These are phyloP conservation scores for Xerus rutilus DNA, from an alignment of 2,797 vertebrate genomes.

Conservation along the genomic window DNA sequence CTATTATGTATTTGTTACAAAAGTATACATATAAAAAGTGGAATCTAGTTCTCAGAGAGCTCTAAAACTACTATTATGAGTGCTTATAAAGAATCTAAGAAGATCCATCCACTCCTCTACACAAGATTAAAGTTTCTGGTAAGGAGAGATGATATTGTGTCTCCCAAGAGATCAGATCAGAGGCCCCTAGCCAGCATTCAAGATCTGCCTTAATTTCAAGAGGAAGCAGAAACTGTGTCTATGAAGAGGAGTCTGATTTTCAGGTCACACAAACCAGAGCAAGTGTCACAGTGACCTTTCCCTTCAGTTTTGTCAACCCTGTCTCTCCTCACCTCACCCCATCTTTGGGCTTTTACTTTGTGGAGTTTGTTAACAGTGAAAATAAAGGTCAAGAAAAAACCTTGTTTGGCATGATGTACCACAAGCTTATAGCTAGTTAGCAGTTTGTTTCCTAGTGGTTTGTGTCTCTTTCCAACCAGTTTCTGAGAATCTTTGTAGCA, in stretches of 20 bases:
- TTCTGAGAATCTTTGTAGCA: not conserved
- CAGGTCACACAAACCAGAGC: not conserved
- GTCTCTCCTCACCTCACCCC: too few relatives aligned
- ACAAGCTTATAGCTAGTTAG: not conserved
- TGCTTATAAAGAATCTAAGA: not conserved
- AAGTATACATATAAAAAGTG: not conserved
- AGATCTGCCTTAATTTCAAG: slow-evolving; percentile 7
- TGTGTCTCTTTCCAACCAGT: not conserved
- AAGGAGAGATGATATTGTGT: not conserved
- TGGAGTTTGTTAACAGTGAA: not conserved
- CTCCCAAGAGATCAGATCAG: not conserved
- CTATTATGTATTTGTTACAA: not conserved
- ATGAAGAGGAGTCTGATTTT: not conserved
- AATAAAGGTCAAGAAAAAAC: not conserved
- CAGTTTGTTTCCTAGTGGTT: too few relatives aligned
- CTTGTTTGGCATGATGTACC: not conserved
- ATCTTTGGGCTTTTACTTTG: not conserved
- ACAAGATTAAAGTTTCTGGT: not conserved
- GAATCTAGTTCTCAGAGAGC: slow-evolving; percentile 42
- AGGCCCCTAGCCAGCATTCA: not conserved
- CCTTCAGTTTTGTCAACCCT: not conserved
- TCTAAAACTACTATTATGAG: not conserved
- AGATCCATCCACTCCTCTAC: not conserved
- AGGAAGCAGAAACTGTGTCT: not conserved
- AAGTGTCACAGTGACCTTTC: not conserved